Evolutionary conservation across 1,140 invertebrate genomes (phyloP), one percentile per base, ranked within the genome.

Genomic region (Dreissena rostriformis): DNA sequence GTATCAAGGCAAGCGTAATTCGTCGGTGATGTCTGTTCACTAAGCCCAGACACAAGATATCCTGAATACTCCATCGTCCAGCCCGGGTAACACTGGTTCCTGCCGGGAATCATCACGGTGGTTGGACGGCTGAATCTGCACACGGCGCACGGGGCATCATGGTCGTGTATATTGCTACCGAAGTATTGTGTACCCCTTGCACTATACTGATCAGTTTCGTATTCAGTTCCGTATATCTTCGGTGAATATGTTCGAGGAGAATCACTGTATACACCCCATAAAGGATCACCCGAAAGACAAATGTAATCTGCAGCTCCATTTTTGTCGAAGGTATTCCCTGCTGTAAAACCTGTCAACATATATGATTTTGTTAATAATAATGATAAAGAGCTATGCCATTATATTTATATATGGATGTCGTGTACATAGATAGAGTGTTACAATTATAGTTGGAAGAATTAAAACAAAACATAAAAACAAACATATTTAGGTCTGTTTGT

Each of bases 151-250:
- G 81, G 73, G 14, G 63, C 81, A 11, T 83, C 81, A 10, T 83
- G 39, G 22, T 83, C 29, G 24, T 68, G 39, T 11, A 75, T 12
- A 49, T 76, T 51, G 7, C 49, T 74, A 15, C 39, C 39, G 24
- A 63, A 57, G 79, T 51, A 81, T 29, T 29, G 28, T 26, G 26
- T 22, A 15, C 19, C 26, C 19, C 39, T 5, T 19, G 65, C 51
- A 22, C n/a, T 63, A 12, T 68, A 53, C 14, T 11, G 19, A 15
- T 19, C 24, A 8, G 26, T 11, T 22, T 81, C 5, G 39, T 82
- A 82, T 49, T 82, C 80, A 39, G 80, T 61, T n/a, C 80, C 80
- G 26, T 53, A 74, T n/a, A 82, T 53, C n/a, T 72, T 39, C 7
- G 14, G 22, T 17, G 51, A 70, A 49, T 53, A 7, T 17, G 66